phyloP scores from a whole-genome alignment of 1,140 invertebrate genomes.

The Monochamus saltuarius region DNA sequence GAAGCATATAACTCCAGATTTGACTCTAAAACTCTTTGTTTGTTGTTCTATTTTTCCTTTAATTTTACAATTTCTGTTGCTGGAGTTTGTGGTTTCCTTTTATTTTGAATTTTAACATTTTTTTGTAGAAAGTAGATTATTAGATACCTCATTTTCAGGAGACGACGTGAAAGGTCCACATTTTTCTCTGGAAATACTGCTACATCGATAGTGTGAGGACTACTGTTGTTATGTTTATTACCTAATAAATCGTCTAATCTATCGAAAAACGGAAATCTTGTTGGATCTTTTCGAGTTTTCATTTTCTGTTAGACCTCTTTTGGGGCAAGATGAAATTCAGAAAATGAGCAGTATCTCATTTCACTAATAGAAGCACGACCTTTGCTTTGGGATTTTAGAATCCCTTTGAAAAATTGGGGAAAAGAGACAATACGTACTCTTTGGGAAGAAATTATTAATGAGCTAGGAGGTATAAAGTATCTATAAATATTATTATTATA shows the following conservation, averaged over 20 bases:
- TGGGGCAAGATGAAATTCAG: too few relatives aligned
- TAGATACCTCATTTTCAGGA: background rate
- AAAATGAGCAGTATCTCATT: too few relatives aligned
- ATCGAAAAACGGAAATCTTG: conserved; percentile 16
- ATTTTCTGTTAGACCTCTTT: too few relatives aligned
- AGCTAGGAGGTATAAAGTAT: too few relatives aligned
- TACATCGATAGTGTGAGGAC: conserved; percentile 8
- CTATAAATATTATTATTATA: too few relatives aligned
- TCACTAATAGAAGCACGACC: too few relatives aligned
- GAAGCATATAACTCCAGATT: too few relatives aligned
- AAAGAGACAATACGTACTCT: too few relatives aligned
- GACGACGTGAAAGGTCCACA: background rate
- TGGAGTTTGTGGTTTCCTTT: background rate
- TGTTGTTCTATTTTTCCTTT: background rate
- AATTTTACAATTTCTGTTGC: background rate
- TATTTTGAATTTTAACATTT: background rate
- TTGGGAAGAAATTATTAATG: too few relatives aligned
- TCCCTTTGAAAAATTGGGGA: too few relatives aligned
- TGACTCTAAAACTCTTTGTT: too few relatives aligned
- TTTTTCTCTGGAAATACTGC: background rate
- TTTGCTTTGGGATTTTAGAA: too few relatives aligned
- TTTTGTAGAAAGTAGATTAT: background rate
- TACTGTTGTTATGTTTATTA: conserved; percentile 11
- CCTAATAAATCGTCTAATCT: conserved; percentile 14
- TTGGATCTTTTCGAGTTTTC: conserved; percentile 10